phyloP scores from a whole-genome alignment of 2,797 vertebrate genomes.

The Silurus aristotelis region DNA sequence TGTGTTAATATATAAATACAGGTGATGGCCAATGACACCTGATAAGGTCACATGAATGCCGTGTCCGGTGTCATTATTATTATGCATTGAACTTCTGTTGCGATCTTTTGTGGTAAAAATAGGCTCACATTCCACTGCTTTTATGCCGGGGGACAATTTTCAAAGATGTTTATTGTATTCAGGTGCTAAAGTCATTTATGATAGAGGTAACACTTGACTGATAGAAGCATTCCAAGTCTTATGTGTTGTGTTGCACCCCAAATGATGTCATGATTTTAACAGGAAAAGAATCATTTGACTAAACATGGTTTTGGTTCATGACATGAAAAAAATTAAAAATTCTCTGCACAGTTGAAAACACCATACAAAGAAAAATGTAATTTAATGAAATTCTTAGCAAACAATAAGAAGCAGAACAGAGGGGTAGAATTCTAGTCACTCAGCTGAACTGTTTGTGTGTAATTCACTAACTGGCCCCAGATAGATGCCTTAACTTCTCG shows the following conservation, averaged over 20 bases:
- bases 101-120: not conserved
- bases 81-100: not conserved
- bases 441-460: not conserved
- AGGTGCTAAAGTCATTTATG: not conserved
- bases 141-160: not conserved
- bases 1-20: not conserved
- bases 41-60: not conserved
- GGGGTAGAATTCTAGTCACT: not conserved
- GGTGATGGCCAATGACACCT: not conserved
- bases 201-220: not conserved
- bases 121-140: not conserved
- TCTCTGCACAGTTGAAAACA: not conserved
- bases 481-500: not conserved
- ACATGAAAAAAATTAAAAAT: not conserved
- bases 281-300: not conserved
- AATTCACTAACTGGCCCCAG: not conserved
- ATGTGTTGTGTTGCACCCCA: not conserved
- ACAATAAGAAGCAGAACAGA: not conserved
- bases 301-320: not conserved
- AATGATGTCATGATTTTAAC: not conserved
- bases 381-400: not conserved
- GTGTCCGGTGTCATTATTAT: not conserved
- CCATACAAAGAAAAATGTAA: not conserved
- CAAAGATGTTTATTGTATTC: not conserved
- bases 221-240: not conserved